These are phyloP conservation scores for Lepidothrix coronata DNA, from an alignment of 2,113 vertebrate genomes.

Conservation along the genomic window DNA sequence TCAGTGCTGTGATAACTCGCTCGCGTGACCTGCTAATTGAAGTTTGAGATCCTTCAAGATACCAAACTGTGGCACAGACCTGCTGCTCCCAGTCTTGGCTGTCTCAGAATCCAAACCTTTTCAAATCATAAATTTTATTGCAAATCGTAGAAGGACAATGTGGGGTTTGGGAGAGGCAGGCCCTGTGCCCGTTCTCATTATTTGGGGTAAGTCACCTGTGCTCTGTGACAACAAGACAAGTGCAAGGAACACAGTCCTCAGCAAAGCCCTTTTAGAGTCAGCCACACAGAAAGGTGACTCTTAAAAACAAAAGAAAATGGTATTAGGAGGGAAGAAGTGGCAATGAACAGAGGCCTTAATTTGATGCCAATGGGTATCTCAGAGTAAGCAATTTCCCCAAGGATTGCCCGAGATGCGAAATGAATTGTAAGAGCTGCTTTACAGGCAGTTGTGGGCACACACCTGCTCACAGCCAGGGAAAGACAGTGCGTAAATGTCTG, in stretches of 20 bases:
- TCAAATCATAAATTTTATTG: background rate
- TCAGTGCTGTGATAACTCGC: background rate
- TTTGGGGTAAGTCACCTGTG: background rate
- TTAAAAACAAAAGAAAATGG: conserved; percentile 42
- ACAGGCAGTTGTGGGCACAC: conserved; percentile 48
- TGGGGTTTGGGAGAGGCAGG: background rate
- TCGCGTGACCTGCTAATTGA: background rate
- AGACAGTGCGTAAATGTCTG: conserved; percentile 78
- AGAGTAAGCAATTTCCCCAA: conserved; percentile 60
- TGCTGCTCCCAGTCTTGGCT: background rate
- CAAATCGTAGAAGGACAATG: background rate
- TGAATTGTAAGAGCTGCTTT: conserved; percentile 66
- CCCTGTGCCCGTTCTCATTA: fast-evolving
- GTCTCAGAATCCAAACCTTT: background rate
- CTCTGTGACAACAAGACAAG: background rate
- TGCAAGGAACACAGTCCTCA: background rate
- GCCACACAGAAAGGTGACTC: background rate
- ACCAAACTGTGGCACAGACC: background rate
- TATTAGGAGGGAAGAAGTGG: conserved; percentile 28
- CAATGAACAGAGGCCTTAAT: conserved; percentile 50
- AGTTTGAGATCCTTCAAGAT: background rate
- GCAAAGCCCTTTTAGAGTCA: conserved; percentile 25
- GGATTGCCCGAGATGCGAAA: conserved; percentile 51
- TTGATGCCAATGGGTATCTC: conserved; percentile 27
- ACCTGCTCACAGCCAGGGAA: conserved; percentile 65